Conservation (phyloP, 2,797 vertebrate genomes). For the Octomys mimax region DNA sequence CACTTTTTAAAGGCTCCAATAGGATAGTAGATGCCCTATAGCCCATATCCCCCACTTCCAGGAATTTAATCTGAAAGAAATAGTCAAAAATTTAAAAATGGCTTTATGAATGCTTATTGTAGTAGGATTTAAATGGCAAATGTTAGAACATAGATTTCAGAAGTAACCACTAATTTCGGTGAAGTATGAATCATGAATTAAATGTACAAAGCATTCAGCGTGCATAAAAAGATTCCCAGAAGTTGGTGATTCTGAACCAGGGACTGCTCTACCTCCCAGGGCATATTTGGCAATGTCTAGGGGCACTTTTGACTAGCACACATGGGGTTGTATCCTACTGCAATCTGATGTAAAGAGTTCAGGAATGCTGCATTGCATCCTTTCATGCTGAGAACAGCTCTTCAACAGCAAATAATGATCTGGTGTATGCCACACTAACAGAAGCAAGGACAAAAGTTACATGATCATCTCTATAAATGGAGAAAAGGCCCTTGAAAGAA, state of each 20-base stretch:
- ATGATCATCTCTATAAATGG: neutral
- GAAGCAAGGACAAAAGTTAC: neutral
- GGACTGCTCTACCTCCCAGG: neutral
- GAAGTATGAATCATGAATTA: neutral
- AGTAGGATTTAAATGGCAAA: slow-evolving; percentile 29
- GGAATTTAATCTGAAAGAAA: slow-evolving; percentile 31
- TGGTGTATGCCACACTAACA: neutral
- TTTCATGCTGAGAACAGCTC: neutral
- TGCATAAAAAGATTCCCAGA: slow-evolving; percentile 42
- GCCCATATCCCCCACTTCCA: neutral
- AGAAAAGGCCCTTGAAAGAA: neutral
- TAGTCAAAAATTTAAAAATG: slow-evolving; percentile 21
- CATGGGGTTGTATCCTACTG: neutral
- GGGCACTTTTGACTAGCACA: slow-evolving; percentile 24
- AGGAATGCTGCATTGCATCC: neutral
- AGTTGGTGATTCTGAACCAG: neutral
- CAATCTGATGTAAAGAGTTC: neutral
- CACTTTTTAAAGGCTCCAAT: neutral
- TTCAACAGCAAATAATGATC: neutral
- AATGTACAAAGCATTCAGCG: neutral
- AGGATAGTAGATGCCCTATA: slow-evolving; percentile 9
- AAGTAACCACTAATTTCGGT: slow-evolving; percentile 14
- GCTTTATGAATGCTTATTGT: neutral
- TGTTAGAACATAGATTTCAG: slow-evolving; percentile 8
- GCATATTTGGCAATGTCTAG: neutral